A percentile compares a stretch with the other conserved stretches of the same genome.
Conservation (phyloP, 2,888 invertebrate species). For the Branchipolynoe longqiensis region DNA sequence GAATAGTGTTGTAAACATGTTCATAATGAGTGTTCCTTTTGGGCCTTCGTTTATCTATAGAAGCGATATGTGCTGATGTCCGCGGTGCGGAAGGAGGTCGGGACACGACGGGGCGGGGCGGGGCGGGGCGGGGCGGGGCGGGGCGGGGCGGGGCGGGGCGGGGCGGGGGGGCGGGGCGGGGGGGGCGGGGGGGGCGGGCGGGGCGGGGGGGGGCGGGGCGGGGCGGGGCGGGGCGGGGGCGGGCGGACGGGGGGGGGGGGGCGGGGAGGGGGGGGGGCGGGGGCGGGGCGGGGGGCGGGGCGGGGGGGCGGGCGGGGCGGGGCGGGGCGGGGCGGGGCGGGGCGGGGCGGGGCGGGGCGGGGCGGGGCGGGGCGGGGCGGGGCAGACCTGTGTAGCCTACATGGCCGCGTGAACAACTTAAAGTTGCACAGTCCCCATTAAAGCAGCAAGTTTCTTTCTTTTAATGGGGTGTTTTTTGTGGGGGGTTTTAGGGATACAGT, state of each 20-base stretch:
- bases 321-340: neutral
- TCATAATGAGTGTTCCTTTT: constrained; percentile 1
- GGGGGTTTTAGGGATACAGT: too few relatives aligned
- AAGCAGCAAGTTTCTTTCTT: too few relatives aligned
- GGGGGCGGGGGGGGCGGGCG: neutral
- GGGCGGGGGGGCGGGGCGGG: neutral
- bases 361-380: neutral
- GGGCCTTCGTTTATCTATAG: neutral
- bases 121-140: neutral
- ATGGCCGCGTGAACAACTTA: neutral
- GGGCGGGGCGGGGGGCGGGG: neutral
- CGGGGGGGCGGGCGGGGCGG: neutral
- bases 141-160: neutral
- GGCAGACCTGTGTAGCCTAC: neutral
- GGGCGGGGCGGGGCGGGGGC: neutral
- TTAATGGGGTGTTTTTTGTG: too few relatives aligned
- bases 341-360: neutral
- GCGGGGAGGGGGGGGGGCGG: neutral
- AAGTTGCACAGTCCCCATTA: too few relatives aligned
- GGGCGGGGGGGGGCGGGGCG: neutral
- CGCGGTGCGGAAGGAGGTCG: neutral
- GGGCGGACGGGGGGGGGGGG: neutral
- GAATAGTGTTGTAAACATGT: constrained; percentile 5
- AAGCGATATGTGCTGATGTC: neutral
- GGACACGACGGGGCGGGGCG: neutral